phyloP scores from a whole-genome alignment of 1,140 invertebrate genomes.

The Uloborus diversus region DNA sequence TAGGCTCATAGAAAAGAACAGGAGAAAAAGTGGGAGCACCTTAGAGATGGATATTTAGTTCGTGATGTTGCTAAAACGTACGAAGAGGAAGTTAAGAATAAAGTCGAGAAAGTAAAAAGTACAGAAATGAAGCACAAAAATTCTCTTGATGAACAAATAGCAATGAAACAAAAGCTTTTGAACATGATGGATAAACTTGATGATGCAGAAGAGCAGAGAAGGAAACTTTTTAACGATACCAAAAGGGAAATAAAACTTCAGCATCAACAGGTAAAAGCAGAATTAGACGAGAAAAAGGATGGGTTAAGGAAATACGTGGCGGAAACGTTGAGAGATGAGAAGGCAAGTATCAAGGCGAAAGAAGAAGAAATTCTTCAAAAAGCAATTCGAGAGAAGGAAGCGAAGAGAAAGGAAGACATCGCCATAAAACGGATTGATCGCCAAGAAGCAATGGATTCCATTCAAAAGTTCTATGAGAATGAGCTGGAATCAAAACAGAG shows the following conservation, averaged over 20 bases:
- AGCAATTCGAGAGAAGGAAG: conserved; percentile 13
- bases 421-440: not conserved
- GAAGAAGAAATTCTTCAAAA: conserved; percentile 13
- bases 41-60: conserved; percentile 19
- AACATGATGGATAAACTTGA: not conserved
- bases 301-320: not conserved
- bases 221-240: conserved; percentile 19
- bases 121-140: not conserved
- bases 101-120: not conserved
- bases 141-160: not conserved
- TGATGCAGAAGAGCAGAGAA: conserved; percentile 3
- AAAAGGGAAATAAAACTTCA: conserved; percentile 9
- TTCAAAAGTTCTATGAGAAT: conserved; percentile 20
- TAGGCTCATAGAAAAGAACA: not conserved
- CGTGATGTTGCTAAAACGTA: conserved; percentile 1
- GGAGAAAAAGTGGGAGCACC: conserved; percentile 14
- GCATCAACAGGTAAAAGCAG: conserved; percentile 4
- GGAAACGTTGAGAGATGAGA: not conserved
- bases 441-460: not conserved
- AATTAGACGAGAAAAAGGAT: not conserved
- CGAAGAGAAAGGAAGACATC: not conserved
- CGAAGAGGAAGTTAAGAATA: not conserved
- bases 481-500: not conserved
- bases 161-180: not conserved
- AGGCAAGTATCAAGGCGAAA: not conserved